phyloP scores from a whole-genome alignment of 1,140 invertebrate species.

The Drosophila nigromelanica region DNA sequence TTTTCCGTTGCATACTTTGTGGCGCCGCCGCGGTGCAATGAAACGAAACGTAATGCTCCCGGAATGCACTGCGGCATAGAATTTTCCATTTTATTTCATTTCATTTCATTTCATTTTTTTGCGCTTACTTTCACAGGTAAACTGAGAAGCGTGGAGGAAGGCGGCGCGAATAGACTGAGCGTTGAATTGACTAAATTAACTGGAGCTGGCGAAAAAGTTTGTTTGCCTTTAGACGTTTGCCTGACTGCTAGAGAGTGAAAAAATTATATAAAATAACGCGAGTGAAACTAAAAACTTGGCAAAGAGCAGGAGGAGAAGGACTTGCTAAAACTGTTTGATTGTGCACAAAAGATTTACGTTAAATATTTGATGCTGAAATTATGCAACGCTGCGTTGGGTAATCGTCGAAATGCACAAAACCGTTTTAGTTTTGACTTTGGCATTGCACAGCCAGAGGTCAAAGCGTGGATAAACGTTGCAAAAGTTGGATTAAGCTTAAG shows the following conservation, averaged over 20 bases:
- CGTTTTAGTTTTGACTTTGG: constrained; percentile 35
- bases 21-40: constrained; percentile 26
- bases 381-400: constrained; percentile 76
- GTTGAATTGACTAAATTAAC: constrained; percentile 80
- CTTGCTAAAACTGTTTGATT: constrained; percentile 60
- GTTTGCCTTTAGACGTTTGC: constrained; percentile 70
- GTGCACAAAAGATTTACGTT: constrained; percentile 73
- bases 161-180: constrained; percentile 9
- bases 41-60: constrained; percentile 67
- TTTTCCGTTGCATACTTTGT: constrained; percentile 38
- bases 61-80: constrained; percentile 42
- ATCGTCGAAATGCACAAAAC: constrained; percentile 69
- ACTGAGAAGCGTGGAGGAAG: background rate
- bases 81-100: constrained; percentile 21
- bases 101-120: constrained; percentile 1
- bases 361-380: constrained; percentile 80
- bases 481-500: constrained; percentile 1
- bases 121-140: constrained; percentile 3
- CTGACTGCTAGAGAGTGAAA: constrained; percentile 36
- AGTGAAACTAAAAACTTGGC: constrained; percentile 31
- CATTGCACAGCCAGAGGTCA: constrained; percentile 27
- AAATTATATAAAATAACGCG: constrained; percentile 25
- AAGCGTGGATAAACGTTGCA: constrained; percentile 3
- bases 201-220: constrained; percentile 66
- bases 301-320: constrained; percentile 7